Base-by-base conservation (phyloP, 2,888 invertebrate species). In the Agrypnus murinus region DNA sequence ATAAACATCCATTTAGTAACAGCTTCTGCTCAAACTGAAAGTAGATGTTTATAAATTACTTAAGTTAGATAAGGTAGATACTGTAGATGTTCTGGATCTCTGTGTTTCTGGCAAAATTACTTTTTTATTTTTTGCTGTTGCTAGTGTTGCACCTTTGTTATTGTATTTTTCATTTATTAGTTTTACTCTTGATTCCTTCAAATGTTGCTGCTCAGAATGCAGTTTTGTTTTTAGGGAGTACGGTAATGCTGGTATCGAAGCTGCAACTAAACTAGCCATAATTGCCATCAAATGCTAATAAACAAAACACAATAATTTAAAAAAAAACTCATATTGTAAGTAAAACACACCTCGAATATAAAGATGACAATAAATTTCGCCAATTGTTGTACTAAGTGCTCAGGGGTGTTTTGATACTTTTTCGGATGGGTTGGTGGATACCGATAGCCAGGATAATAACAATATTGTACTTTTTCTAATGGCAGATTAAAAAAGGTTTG, bases 301-400 rank as follows among this genome's bases (percentile, higher is more conserved):
- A 7, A n/a, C n/a, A n/a, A 25, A 25, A 25, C 25, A 25, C 5
- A 25, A 5, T 25, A 3, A 5, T 25, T 25, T 3, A 2, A 25
- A 43, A 50, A 31, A 53, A 19, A 5, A 25, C 5, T 25, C 5
- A 25, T 3, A 25, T 5, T 25, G 5, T 38, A n/a, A 12, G 7
- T 2, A 2, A n/a, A 63, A 34, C 75, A 79, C 81, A 90, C 90
- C 87, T 90, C 90, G 84, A 91, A 91, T 10, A 89, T 83, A 40
- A 90, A 85, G 32, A 91, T 88, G 81, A 90, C 89, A 1, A 87
- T 86, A 25, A 91, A 84, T 77, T 89, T 82, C 34, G 88, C 87
- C 0, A 89, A 87, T 72, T 90, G 79, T 25, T 90, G 83, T 72
- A 88, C 87, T 90, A 90, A 91, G 83, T 87, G 89, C 38, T 85